Base-by-base conservation (phyloP, 2,113 vertebrate species). In the Ornithorhynchus anatinus region DNA sequence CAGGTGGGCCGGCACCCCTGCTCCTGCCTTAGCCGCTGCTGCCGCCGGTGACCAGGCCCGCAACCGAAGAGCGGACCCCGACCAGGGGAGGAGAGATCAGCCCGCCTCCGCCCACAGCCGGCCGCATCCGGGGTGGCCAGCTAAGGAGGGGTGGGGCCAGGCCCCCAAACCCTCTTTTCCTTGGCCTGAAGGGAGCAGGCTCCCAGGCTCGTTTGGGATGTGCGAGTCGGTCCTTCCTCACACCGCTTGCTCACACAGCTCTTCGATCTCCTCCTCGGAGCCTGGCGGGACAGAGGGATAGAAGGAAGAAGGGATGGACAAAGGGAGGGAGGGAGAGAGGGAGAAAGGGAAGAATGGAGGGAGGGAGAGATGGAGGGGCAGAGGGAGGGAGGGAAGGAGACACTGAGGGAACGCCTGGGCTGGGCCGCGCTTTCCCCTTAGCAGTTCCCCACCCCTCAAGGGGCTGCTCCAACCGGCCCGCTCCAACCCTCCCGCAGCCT, bases 191-290 rank as follows among this genome's bases (percentile, higher is more conserved):
- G n/a, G n/a, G n/a, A n/a, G n/a, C n/a, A n/a, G n/a, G n/a, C n/a
- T n/a, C n/a, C n/a, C n/a, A n/a, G n/a, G n/a, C n/a, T n/a, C n/a
- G n/a, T n/a, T n/a, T n/a, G n/a, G n/a, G n/a, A n/a, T n/a, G n/a
- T n/a, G n/a, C 33, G 35, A 45, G 48, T 39, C 73, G 61, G 58
- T 32, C 23, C 64, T 84, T 58, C 36, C 84, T 94, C 90, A 94
- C 87, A 95, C 91, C 33, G 93, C 89, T 82, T 94, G 92, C 86
- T 98, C 94, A 82, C 82, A 96, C 91, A 93, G 92, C 58, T 91
- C 89, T 68, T 92, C 96, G 35, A 92, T 90, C 87, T 97, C 96
- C 80, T 97, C 96, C 86, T 96, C 94, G 70, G 91, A 94, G 90
- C 94, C 97, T 98, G 94, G 66, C 67, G 39, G 23, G 23, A 66